Evolutionary conservation across 2,113 vertebrate species (phyloP).

Genomic region (Oriolus oriolus): DNA sequence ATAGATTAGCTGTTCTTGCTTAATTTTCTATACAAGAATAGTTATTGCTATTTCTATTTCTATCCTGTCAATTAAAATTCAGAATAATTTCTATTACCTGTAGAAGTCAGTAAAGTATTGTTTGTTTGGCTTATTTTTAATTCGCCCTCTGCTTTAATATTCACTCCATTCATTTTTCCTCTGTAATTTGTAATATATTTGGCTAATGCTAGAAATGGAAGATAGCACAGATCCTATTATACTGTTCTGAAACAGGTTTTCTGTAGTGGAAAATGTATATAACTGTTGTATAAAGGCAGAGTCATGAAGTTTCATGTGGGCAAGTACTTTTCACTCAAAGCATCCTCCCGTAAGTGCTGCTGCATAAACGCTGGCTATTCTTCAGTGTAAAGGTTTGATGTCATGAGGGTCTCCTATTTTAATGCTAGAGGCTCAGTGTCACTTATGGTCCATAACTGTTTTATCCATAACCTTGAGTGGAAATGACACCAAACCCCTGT

Average conservation of each 20-base stretch:
- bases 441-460: neutral
- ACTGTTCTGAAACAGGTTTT: neutral
- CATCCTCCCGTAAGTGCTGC: neutral
- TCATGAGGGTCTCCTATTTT: neutral
- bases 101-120: slow-evolving; percentile 19
- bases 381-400: neutral
- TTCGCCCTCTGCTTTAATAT: neutral
- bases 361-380: neutral
- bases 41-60: slow-evolving; percentile 51
- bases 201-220: neutral
- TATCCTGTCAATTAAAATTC: slow-evolving; percentile 38
- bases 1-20: slow-evolving; percentile 53
- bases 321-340: neutral
- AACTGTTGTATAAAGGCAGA: neutral
- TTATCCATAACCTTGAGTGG: neutral
- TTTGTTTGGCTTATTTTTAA: slow-evolving; percentile 31
- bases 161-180: neutral
- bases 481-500: neutral
- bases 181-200: neutral
- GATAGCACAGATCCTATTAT: neutral
- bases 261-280: neutral
- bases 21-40: slow-evolving; percentile 56
- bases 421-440: neutral
- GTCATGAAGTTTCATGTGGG: neutral
- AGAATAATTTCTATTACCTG: slow-evolving; percentile 30